Evolutionary conservation across 2,113 vertebrate genomes (phyloP), one percentile per base, ranked within the genome.

Genomic region (Phrynosoma platyrhinos): DNA sequence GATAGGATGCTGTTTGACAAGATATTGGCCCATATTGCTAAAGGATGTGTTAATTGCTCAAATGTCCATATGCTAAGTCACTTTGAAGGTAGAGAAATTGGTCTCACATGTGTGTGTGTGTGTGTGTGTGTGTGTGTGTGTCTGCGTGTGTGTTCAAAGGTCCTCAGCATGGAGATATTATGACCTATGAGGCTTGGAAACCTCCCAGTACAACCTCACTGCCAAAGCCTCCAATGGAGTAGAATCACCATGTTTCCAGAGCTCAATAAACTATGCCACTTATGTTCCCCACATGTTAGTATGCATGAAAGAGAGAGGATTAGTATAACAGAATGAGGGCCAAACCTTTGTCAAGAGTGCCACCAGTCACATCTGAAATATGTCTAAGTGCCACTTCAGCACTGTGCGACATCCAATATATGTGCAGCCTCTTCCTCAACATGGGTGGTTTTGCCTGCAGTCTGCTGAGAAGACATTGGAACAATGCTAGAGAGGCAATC

Each of bases 51-150:
- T 84, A 84, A 89, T 89, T 84, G 68, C 14, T 55, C 76, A 84
- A 79, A 64, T 6, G 76, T n/a, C 87, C 68, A 84, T 72, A 79
- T 79, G 75, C 52, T 79, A 62, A 84, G 32, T 79, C 62, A 71
- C 82, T 84, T 84, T 82, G 84, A 84, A 89, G 87, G 82, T 89
- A 84, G 32, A 18, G 27, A 64, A 79, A 40, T 52, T 79, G 64
- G 64, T 25, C 36, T 62, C 52, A 9, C 75, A 72, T 84, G 79
- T 79, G 62, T 79, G 25, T 69, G 23, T 69, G 23, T 69, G 25
- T 27, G 58, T 16, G 58, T 62, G 18, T 62, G 58, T 62, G 10
- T 12, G 55, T 58, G 55, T 58, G 55, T 58, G 72, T 79, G 8
- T 58, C 9, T 58, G 10, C 9, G 55, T 58, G 55, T 58, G 55